Percentiles rank a stretch among this genome's conserved stretches.
Conservation (phyloP, 2,113 vertebrate genomes). For the Chloropsis cyanopogon region DNA sequence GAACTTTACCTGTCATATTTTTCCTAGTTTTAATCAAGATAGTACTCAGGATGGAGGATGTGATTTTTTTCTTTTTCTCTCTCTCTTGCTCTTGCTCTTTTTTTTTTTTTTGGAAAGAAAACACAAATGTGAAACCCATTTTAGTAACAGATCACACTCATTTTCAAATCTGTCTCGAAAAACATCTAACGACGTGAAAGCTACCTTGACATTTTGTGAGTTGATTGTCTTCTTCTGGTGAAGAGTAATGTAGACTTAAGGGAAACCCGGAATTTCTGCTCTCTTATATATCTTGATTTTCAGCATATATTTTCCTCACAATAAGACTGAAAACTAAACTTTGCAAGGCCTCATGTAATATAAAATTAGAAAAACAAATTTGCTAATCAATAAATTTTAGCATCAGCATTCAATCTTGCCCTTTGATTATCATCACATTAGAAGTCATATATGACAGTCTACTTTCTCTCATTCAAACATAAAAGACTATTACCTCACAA, state of each 20-base stretch:
- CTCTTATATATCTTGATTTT: neutral
- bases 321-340: neutral
- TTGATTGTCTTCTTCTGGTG: neutral
- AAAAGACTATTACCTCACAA: neutral
- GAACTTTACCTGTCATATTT: neutral
- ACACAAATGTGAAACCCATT: neutral
- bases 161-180: neutral
- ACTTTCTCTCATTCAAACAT: neutral
- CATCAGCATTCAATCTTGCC: neutral
- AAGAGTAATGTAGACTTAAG: neutral
- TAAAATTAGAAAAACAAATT: neutral
- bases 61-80: neutral
- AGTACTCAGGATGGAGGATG: neutral
- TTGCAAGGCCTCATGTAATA: neutral
- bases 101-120: neutral
- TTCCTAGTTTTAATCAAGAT: neutral
- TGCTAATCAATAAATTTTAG: neutral
- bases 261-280: neutral
- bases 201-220: neutral
- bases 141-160: neutral
- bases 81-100: accelerated
- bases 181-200: neutral
- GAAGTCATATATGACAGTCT: neutral
- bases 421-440: neutral
- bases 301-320: neutral